These are phyloP conservation scores for Sialis fuliginosa DNA, from an alignment of 2,888 invertebrate species.

Conservation along the genomic window DNA sequence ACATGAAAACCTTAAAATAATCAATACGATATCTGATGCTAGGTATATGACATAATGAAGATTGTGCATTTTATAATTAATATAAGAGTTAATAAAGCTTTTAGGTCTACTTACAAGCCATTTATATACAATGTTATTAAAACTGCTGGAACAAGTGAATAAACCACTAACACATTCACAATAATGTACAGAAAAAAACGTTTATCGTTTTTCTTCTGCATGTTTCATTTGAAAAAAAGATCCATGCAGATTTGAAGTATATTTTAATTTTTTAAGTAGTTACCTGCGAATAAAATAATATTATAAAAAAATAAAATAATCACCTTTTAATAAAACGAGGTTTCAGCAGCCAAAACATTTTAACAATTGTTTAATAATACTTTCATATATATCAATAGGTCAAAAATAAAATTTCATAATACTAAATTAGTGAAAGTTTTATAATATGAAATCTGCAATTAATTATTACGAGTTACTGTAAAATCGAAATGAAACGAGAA, in stretches of 20 bases:
- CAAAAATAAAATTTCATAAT: too few relatives aligned
- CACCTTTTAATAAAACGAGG: constrained; percentile 13
- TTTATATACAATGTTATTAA: constrained; percentile 10
- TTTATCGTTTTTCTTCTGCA: background rate
- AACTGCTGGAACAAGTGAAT: constrained; percentile 9
- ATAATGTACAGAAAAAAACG: too few relatives aligned
- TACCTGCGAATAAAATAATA: constrained; percentile 2
- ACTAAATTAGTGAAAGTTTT: too few relatives aligned
- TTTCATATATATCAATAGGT: too few relatives aligned
- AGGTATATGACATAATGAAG: too few relatives aligned
- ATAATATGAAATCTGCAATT: too few relatives aligned
- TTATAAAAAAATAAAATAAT: constrained; percentile 6
- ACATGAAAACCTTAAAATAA: too few relatives aligned
- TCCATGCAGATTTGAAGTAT: background rate
- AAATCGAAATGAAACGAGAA: too few relatives aligned
- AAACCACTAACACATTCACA: background rate
- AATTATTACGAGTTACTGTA: too few relatives aligned
- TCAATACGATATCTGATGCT: too few relatives aligned
- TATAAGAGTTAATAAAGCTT: constrained; percentile 1
- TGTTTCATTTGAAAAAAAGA: background rate
- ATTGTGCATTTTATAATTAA: background rate
- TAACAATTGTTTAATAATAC: too few relatives aligned
- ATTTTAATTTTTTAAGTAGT: background rate
- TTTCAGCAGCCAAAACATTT: constrained; percentile 6
- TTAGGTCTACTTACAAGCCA: constrained; percentile 11